Percentiles rank a stretch among this genome's conserved stretches.
Evolutionary conservation across 2,797 vertebrate species (phyloP).

Genomic region (Psittacula echo): DNA sequence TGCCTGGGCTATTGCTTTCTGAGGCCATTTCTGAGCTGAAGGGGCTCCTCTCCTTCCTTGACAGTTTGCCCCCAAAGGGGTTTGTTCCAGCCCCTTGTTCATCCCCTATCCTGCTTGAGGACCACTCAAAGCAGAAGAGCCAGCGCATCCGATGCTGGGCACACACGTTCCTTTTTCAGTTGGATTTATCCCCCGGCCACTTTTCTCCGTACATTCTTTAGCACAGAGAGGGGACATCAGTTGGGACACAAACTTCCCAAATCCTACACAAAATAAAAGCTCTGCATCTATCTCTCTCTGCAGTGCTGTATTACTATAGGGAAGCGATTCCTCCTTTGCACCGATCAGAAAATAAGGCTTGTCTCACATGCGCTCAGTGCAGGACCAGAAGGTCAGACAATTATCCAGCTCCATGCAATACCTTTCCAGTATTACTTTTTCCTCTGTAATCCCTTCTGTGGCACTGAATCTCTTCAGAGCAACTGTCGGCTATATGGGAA

Average conservation of each 20-base stretch:
- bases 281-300: background rate
- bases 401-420: background rate
- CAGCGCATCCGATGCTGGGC: background rate
- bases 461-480: background rate
- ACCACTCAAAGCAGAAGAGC: background rate
- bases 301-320: background rate
- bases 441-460: background rate
- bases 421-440: background rate
- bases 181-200: background rate
- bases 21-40: background rate
- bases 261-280: background rate
- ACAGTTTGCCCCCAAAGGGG: background rate
- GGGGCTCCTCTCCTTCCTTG: background rate
- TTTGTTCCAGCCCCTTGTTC: background rate
- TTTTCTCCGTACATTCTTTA: background rate
- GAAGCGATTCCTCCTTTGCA: background rate
- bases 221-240: background rate
- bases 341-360: background rate
- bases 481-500: background rate
- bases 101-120: background rate
- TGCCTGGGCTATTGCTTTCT: background rate
- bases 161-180: fast-evolving
- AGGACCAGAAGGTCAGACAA: background rate
- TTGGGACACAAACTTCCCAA: background rate
- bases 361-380: background rate